These are phyloP conservation scores for Zosterops lateralis DNA, from an alignment of 2,113 vertebrate genomes.

Conservation along the genomic window DNA sequence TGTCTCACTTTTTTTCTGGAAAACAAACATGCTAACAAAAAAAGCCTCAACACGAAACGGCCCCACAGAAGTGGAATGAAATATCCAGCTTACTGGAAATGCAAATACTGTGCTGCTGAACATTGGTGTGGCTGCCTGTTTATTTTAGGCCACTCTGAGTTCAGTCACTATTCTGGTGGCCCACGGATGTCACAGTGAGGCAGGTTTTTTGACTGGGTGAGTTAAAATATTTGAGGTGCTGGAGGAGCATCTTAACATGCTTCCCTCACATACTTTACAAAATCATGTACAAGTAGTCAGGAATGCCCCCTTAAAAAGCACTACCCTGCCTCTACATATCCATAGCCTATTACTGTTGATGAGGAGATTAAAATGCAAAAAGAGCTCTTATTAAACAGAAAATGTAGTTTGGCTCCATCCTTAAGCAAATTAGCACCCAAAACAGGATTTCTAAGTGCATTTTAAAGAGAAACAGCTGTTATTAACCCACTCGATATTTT, in stretches of 20 bases:
- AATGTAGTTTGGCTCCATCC: not conserved
- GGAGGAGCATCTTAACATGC: not conserved
- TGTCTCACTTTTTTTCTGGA: not conserved
- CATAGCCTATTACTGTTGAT: not conserved
- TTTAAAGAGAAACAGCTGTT: constrained; percentile 8
- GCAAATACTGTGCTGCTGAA: not conserved
- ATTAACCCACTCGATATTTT: not conserved
- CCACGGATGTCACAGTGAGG: not conserved
- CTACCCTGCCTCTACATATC: not conserved
- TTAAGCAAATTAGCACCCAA: not conserved
- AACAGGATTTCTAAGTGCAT: not conserved
- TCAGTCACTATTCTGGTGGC: not conserved
- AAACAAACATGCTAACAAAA: not conserved
- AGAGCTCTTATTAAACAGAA: not conserved
- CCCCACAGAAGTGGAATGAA: not conserved
- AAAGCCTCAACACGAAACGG: not conserved
- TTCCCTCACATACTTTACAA: not conserved
- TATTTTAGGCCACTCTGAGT: not conserved
- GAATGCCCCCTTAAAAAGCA: not conserved
- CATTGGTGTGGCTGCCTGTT: not conserved
- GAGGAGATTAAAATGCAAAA: not conserved
- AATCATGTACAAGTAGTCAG: not conserved
- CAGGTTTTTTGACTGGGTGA: not conserved
- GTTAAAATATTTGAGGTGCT: not conserved
- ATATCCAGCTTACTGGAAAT: not conserved